These are phyloP conservation scores for Aptenodytes patagonicus DNA, from an alignment of 2,113 vertebrate genomes.

Conservation along the genomic window DNA sequence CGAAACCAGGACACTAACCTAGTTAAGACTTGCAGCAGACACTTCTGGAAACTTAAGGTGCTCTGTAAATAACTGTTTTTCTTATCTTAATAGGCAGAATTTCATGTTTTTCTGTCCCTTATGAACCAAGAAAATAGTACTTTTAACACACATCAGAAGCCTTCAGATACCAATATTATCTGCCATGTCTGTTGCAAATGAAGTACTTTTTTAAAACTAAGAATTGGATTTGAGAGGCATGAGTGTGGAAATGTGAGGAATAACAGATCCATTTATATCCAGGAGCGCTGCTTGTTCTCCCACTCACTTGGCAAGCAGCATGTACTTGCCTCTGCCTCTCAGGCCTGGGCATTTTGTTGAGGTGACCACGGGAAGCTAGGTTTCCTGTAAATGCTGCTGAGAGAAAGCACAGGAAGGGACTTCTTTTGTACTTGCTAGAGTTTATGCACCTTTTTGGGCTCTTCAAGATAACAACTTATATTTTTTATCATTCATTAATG, in stretches of 20 bases:
- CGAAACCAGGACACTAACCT: too few species aligned
- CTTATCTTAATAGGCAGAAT: neutral
- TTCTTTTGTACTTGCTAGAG: neutral
- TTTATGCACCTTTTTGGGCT: neutral
- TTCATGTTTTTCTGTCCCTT: neutral
- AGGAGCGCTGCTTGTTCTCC: neutral
- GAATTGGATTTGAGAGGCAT: neutral
- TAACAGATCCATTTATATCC: conserved; percentile 16
- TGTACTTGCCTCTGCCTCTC: neutral
- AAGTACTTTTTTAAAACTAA: neutral
- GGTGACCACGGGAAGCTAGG: neutral
- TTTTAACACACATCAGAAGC: neutral
- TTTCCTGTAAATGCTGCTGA: neutral
- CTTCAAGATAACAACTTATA: neutral
- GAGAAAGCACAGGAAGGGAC: neutral
- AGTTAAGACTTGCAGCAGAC: neutral
- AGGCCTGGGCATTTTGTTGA: neutral
- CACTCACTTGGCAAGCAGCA: neutral
- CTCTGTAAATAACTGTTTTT: neutral
- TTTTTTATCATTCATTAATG: neutral
- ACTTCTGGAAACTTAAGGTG: neutral
- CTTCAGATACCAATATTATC: neutral
- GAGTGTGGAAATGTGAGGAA: neutral
- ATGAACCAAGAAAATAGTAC: neutral
- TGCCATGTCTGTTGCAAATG: neutral